phyloP scores from a whole-genome alignment of 2,888 invertebrate genomes.

The Spisula subtruncata region DNA sequence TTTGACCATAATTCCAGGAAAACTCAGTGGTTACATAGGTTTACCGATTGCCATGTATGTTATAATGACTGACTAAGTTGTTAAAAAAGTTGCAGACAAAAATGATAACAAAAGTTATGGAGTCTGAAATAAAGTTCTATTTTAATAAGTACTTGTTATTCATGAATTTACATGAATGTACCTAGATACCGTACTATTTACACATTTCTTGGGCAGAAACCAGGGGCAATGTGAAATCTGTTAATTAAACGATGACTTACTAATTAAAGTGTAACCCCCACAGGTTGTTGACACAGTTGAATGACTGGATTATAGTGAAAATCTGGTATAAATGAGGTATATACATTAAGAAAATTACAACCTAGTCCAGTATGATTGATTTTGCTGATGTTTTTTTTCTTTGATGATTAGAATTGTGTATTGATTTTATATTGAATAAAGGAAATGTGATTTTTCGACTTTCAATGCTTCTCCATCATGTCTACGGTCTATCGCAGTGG shows the following conservation, averaged over 20 bases:
- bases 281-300: background rate
- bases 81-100: too few relatives aligned
- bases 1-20: too few relatives aligned
- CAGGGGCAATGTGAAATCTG: background rate
- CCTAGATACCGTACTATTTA: background rate
- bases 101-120: too few relatives aligned
- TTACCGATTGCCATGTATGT: too few relatives aligned
- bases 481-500: background rate
- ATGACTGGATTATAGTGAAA: conserved; percentile 5
- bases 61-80: too few relatives aligned
- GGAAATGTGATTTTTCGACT: conserved; percentile 18
- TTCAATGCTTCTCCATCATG: conserved; percentile 8
- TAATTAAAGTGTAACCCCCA: background rate
- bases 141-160: too few relatives aligned
- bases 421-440: conserved; percentile 34
- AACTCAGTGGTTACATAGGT: too few relatives aligned
- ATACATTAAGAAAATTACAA: conserved; percentile 44
- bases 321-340: background rate
- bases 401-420: conserved; percentile 38
- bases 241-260: background rate
- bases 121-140: background rate
- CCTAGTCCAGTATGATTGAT: conserved; percentile 33
- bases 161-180: too few relatives aligned
- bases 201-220: background rate
- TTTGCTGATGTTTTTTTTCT: conserved; percentile 30